Evolutionary conservation across 2,113 vertebrate genomes (phyloP).

Genomic region (Podiceps cristatus): DNA sequence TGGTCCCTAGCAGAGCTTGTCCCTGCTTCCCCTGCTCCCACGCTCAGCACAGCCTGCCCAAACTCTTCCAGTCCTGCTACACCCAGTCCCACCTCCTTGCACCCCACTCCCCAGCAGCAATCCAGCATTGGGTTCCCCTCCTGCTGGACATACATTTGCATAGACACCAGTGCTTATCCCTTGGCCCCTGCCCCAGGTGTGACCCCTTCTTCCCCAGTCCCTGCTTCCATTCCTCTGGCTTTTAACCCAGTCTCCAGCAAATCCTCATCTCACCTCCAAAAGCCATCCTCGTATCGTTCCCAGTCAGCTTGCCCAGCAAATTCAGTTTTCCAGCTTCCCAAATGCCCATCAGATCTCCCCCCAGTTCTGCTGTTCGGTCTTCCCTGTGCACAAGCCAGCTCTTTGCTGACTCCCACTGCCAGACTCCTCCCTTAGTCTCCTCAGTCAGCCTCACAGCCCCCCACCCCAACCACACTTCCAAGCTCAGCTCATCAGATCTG

Average conservation of each 20-base stretch:
- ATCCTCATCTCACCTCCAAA: slow-evolving; percentile 13
- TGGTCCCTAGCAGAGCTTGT: background rate
- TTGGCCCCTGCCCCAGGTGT: background rate
- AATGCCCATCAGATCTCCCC: background rate
- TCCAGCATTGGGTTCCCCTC: background rate
- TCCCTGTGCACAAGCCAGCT: background rate
- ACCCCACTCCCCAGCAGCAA: background rate
- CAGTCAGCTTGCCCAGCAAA: background rate
- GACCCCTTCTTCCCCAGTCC: background rate
- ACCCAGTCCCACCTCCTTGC: background rate
- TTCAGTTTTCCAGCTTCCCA: background rate
- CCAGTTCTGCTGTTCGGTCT: background rate
- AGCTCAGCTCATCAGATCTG: slow-evolving; percentile 10
- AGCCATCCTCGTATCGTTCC: background rate
- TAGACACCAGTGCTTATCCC: background rate
- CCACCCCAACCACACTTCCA: background rate
- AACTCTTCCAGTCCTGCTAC: background rate
- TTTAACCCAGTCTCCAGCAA: background rate
- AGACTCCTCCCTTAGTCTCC: slow-evolving; percentile 46
- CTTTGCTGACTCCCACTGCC: background rate
- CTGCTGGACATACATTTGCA: background rate
- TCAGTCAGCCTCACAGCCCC: slow-evolving; percentile 4
- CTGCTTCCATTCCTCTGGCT: background rate
- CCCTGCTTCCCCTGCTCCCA: background rate
- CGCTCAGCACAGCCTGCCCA: background rate